Evolutionary conservation across 2,888 invertebrate species (phyloP), one percentile per base, ranked within the genome.

Genomic region (Apamea anceps): DNA sequence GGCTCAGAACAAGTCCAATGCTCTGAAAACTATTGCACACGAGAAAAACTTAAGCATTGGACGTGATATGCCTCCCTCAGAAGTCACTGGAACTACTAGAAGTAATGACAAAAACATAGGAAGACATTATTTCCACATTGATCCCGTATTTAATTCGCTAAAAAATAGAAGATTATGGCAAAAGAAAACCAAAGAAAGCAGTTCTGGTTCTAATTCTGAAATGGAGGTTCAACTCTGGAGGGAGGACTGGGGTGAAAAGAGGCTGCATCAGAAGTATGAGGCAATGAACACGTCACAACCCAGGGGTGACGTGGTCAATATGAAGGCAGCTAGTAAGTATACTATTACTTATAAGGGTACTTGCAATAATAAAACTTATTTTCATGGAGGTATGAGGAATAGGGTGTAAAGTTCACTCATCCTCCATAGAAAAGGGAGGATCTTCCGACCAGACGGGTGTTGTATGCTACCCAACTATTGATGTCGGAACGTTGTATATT

Each of bases 291-390:
- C 91, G 3, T 79, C 93, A 0, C 57, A 76, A 3, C 88, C 89
- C 0, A 86, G 72, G 18, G 94, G 93, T 15, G 96, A 96, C 71
- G 84, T 79, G 0, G 91, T 96, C 8, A 95, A 95, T 74, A 96
- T 96, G 95, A 92, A 93, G 1, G 94, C 93, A 51, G 96, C 95
- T 28, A 93, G 96, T 93, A 87, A 91, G 93, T 92, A 48, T 78
- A 75, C 32, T 21, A 51, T 25, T 54, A 25, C 13, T 25, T 67
- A 5, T 25, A 70, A 21, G 0, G 5, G 32, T 57, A 28, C 15
- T 57, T 57, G 37, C n/a, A n/a, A n/a, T n/a, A n/a, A n/a, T n/a
- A n/a, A n/a, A n/a, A n/a, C n/a, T n/a, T n/a, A n/a, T n/a, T n/a
- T n/a, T n/a, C n/a, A n/a, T n/a, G n/a, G 57, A n/a, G n/a, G n/a